Base-by-base conservation (phyloP, 2,888 invertebrate species). In the Ecliptopera silaceata region DNA sequence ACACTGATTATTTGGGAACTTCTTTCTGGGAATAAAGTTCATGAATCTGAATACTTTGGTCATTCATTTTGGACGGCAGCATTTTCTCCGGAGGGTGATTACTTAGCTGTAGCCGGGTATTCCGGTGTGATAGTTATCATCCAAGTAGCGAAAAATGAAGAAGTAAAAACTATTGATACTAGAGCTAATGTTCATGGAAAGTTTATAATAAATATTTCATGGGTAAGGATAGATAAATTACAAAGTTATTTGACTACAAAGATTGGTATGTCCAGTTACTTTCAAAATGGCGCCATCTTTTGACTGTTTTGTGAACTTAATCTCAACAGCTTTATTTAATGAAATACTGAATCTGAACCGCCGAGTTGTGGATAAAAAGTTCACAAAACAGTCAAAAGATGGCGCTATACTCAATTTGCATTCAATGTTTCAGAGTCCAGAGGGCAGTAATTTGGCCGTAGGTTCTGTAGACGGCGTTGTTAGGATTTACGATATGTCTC, bases 391-490 rank as follows among this genome's bases (percentile, higher is more conserved):
- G 1, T 22, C 10, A 22, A 26, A 11, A 47, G 47, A 26, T 38
- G 38, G 47, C 36, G 26, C 29, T 43, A 5, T 20, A 6, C 13
- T 15, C 34, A 13, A 34, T 13, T 34, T 13, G 34, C 34, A 15
- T 31, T 10, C 13, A 3, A 45, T 34, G 26, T 63, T 53, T 36
- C 76, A 98, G 97, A 98, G 98, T 88, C 96, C 96, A 0, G 96
- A 98, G 92, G 97, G 97, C 4, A 96, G 96, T 86, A 96, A 96
- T 76, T 95, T 98, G 69, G 98, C 98, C 0, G 96, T 97, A 74
- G 99, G 98, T 8, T 96, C 98, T 1, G 96, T 97, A 51, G 98
- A 98, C 82, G 99, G 99, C 1, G 95, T 97, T 60, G 96, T 99
- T 11, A 97, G 97, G 73, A 95, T 99, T 56, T 97, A 98, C 81